Base-by-base conservation (phyloP, 2,888 invertebrate genomes). In the Formica aserva region DNA sequence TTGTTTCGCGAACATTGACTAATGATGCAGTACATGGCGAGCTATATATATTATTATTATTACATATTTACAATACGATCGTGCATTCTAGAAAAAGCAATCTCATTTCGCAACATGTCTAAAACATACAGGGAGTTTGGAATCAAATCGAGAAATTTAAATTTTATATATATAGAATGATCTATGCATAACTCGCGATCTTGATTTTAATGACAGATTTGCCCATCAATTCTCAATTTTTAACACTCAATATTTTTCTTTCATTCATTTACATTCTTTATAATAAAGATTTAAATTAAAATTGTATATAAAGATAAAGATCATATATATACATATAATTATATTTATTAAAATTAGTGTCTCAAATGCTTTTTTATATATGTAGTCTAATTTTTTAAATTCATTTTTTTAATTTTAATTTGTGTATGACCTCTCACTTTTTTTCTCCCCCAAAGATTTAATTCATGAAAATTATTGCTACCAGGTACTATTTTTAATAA, bases 1-100 rank as follows among this genome's bases (percentile, higher is more conserved):
- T 88, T 85, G 86, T 87, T 85, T 87, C 76, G 2, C n/a, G 78
- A 84, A 62, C 74, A 84, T 74, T 66, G 82, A 78, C 88, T 87
- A 86, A 85, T 84, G 87, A 88, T 86, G 72, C 84, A 88, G 80
- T 87, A 86, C 62, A 85, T 85, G 72, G 77, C 82, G 32, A 78
- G 48, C 77, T 84, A 87, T 38, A n/a, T 48, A 26, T 26, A 35
- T 35, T 35, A 48, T 80, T 62, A 89, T 90, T 87, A 83, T 91
- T 91, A 91, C 86, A 88, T 90, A 91, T 91, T 87, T 91, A 91
- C 87, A 91, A 57, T 84, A 85, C 11, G 60, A 81, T 81, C 45
- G 81, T 63, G 82, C 82, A 86, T 78, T 76, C 66, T 82, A 84
- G 74, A 35, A 86, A 87, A 88, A 90, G 86, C 88, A 84, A 87